A percentile compares a stretch with the other conserved stretches of the same genome.
Evolutionary conservation across 2,797 vertebrate species (phyloP).

Genomic region (Neostethus bicornis): DNA sequence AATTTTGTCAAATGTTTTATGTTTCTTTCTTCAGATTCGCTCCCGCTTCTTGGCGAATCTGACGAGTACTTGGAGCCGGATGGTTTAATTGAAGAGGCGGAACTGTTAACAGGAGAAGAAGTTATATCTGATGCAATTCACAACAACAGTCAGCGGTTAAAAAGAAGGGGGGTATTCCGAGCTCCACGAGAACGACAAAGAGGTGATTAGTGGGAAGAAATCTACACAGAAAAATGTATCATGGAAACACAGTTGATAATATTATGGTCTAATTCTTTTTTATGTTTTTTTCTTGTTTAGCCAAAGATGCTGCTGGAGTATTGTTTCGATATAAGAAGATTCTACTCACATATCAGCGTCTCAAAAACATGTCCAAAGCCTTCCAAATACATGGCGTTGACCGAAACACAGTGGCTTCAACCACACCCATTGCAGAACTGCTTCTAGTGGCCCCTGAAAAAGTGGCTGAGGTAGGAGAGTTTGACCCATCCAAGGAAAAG

Average conservation of each 20-base stretch:
- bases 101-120: slow-evolving; percentile 77
- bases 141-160: slow-evolving; percentile 69
- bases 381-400: slow-evolving; percentile 92
- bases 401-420: slow-evolving; percentile 91
- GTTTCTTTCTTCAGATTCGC: slow-evolving; percentile 78
- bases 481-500: slow-evolving; percentile 91
- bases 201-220: slow-evolving; percentile 71
- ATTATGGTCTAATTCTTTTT: slow-evolving; percentile 1
- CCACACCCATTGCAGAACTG: slow-evolving; percentile 91
- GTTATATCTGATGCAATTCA: slow-evolving; percentile 73
- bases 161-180: slow-evolving; percentile 81
- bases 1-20: not conserved
- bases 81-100: slow-evolving; percentile 79
- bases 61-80: slow-evolving; percentile 81
- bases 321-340: slow-evolving; percentile 94
- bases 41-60: slow-evolving; percentile 78
- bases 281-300: slow-evolving; percentile 61
- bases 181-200: slow-evolving; percentile 86
- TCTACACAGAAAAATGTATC: not conserved
- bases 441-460: slow-evolving; percentile 92
- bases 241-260: too few species aligned
- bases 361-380: slow-evolving; percentile 93
- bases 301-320: slow-evolving; percentile 91
- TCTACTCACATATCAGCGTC: slow-evolving; percentile 89
- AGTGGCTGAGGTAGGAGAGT: slow-evolving; percentile 89